A percentile compares a stretch with the other conserved stretches of the same genome.
These are phyloP conservation scores for Paramormyrops kingsleyae DNA, from an alignment of 2,113 vertebrate species.

Conservation along the genomic window DNA sequence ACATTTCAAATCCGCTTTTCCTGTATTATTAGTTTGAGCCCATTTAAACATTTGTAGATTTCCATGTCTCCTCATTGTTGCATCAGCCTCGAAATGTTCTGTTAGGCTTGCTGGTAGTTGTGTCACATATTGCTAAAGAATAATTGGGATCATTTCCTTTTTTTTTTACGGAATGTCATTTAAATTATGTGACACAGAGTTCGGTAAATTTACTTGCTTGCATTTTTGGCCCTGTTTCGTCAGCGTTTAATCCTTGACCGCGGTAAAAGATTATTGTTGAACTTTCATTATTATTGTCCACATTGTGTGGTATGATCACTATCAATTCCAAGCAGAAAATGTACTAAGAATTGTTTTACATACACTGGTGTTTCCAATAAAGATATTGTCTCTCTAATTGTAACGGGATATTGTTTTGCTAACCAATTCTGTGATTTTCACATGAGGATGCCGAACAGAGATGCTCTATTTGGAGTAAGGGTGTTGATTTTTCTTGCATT, in stretches of 20 bases:
- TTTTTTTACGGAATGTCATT: not conserved
- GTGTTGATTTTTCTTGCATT: not conserved
- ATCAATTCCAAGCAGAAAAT: not conserved
- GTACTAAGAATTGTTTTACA: not conserved
- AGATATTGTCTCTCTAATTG: not conserved
- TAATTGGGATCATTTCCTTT: not conserved
- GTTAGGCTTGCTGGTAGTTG: not conserved
- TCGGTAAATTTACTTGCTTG: not conserved
- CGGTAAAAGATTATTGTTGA: not conserved
- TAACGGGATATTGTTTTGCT: not conserved
- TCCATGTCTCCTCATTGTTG: not conserved
- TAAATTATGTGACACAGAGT: not conserved
- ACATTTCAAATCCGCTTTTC: not conserved
- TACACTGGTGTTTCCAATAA: not conserved
- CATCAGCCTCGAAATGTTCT: not conserved
- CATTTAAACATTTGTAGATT: not conserved
- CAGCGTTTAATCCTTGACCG: not conserved
- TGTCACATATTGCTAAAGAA: not conserved
- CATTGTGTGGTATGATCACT: not conserved
- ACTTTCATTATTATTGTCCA: not conserved
- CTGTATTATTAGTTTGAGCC: not conserved
- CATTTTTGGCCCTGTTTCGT: not conserved
- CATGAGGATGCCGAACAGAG: not conserved
- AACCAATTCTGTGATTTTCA: not conserved
- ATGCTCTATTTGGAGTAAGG: not conserved